A percentile compares a stretch with the other conserved stretches of the same genome.
phyloP scores from a whole-genome alignment of 2,888 invertebrate genomes.

The Drosophila barbarae region DNA sequence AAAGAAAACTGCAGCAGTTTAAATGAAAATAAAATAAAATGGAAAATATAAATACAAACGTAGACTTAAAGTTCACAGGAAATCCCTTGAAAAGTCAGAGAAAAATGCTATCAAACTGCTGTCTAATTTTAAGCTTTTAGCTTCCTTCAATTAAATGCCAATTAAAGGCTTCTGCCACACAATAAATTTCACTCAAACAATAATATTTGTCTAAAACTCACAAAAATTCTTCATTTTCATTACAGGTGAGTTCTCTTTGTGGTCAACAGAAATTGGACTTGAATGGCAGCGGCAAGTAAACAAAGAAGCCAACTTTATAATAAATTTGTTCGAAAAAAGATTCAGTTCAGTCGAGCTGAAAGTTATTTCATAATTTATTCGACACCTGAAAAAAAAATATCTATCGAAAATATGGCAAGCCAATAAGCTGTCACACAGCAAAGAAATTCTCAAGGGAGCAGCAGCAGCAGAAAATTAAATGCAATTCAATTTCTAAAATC shows the following conservation, averaged over 20 bases:
- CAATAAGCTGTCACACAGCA: conserved; percentile 29
- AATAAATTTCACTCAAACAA: conserved; percentile 20
- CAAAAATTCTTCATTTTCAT: conserved; percentile 12
- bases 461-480: conserved; percentile 47
- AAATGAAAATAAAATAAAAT: conserved; percentile 8
- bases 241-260: conserved; percentile 34
- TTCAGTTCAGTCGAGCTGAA: conserved; percentile 18
- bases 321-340: conserved; percentile 8
- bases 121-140: conserved; percentile 1
- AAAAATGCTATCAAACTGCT: background rate
- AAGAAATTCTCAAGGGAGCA: conserved; percentile 8
- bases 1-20: conserved; percentile 4
- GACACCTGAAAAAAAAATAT: conserved; percentile 25
- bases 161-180: conserved; percentile 13
- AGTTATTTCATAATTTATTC: conserved; percentile 34
- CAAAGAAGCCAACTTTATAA: conserved; percentile 7
- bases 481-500: conserved; percentile 63
- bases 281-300: conserved; percentile 15
- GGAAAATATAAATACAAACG: too few relatives aligned
- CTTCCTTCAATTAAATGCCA: conserved; percentile 22
- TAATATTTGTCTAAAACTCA: conserved; percentile 12
- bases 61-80: conserved; percentile 1
- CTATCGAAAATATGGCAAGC: conserved; percentile 23
- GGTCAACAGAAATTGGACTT: background rate
- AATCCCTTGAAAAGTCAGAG: background rate